Evolutionary conservation across 2,888 invertebrate genomes (phyloP).

Genomic region (Drosophila mayaguana): DNA sequence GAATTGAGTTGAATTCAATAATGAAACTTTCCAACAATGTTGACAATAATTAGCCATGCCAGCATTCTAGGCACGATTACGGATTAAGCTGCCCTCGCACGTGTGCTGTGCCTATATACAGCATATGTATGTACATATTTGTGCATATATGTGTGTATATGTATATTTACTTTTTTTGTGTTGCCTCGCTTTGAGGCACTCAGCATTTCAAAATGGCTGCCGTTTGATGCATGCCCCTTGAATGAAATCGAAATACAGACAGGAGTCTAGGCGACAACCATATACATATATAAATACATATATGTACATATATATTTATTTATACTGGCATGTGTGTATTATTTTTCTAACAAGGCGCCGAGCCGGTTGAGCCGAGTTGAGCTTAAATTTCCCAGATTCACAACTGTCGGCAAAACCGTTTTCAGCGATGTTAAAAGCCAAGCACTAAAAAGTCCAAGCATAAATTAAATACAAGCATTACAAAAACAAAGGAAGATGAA

Average conservation of each 20-base stretch:
- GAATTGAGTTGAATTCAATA: not conserved
- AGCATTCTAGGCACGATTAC: constrained; percentile 34
- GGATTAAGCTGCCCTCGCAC: constrained; percentile 41
- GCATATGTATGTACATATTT: constrained; percentile 14
- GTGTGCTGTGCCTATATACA: constrained; percentile 29
- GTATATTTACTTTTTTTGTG: constrained; percentile 14
- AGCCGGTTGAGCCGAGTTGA: constrained; percentile 8
- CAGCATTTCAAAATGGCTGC: constrained; percentile 50
- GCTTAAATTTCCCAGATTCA: constrained; percentile 34
- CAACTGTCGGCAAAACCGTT: constrained; percentile 27
- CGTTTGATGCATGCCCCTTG: constrained; percentile 12
- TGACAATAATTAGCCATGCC: not conserved
- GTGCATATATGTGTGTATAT: not conserved
- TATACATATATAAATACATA: not conserved
- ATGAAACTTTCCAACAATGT: constrained; percentile 8
- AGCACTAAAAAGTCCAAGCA: constrained; percentile 36
- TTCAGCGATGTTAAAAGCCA: constrained; percentile 48
- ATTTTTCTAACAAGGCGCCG: constrained; percentile 20
- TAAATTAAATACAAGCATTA: constrained; percentile 33
- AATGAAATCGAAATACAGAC: constrained; percentile 38
- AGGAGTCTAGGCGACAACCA: constrained; percentile 21
- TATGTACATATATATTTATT: not conserved
- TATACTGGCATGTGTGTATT: not conserved
- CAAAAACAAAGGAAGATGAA: constrained; percentile 2
- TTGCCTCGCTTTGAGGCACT: constrained; percentile 22